Evolutionary conservation across 2,113 vertebrate species (phyloP), one percentile per base, ranked within the genome.

Genomic region (Apodemus speciosus): DNA sequence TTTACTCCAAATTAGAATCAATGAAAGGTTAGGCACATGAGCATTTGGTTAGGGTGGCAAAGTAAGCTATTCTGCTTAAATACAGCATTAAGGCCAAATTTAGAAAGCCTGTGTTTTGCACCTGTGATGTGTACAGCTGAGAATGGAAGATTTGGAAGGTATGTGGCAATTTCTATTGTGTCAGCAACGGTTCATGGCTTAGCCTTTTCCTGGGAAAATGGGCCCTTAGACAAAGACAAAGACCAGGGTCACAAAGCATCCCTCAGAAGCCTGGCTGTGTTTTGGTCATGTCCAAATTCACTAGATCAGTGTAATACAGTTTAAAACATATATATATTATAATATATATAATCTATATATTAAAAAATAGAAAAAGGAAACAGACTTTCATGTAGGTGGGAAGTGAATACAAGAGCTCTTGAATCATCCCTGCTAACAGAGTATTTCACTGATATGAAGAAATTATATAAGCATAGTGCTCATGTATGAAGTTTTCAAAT

Each of bases 1-100:
- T 32, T 90, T 85, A 95, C 80, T 94, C 86, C 32, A 73, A 85
- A 86, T 77, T 86, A 18, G 25, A 77, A 90, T 69, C 35, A 89
- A 73, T 53, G 69, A 85, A 96, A 91, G 30, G 27, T 43, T 40
- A 79, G 43, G 30, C n/a, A 84, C 32, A 80, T 30, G 83, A 92
- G 75, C 69, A 85, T 66, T 79, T 73, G 53, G 3, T 62, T 32
- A 4, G 4, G 3, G 4, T 91, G 4, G 27, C n/a, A 80, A 87
- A 76, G 0, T 51, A 76, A 62, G 10, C 9, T 75, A 86, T 60
- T 27, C 10, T 88, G 38, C 14, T 84, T 56, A 90, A 90, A 79
- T 66, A 73, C 38, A 90, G 92, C 88, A 43, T 14, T 60, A 88
- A 79, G n/a, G 0, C 32, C 77, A 89, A 91, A 89, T 3, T 49